phyloP scores from a whole-genome alignment of 2,888 invertebrate species.

The Emmelina monodactyla region DNA sequence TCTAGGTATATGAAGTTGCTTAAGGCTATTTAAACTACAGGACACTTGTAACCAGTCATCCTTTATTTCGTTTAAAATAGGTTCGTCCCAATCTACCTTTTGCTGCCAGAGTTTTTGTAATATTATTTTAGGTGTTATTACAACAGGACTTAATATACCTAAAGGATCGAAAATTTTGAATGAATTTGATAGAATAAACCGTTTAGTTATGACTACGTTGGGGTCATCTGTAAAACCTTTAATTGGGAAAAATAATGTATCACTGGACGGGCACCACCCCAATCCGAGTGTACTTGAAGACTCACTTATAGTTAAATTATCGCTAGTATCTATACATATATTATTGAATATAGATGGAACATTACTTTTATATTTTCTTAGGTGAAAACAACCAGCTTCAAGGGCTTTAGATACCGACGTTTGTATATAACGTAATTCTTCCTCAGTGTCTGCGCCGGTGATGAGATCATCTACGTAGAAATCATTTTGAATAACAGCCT shows the following conservation, averaged over 20 bases:
- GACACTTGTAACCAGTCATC: conserved; percentile 15
- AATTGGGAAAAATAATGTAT: conserved; percentile 7
- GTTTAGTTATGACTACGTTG: conserved; percentile 5
- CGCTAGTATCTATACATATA: background rate
- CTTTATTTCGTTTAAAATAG: conserved; percentile 14
- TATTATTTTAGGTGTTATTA: conserved; percentile 13
- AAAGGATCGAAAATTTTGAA: conserved; percentile 12
- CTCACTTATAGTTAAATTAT: conserved; percentile 15
- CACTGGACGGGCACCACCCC: conserved; percentile 15
- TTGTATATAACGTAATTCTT: conserved; percentile 6
- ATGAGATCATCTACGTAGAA: conserved; percentile 19
- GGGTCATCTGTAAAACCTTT: background rate
- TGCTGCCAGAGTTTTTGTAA: conserved; percentile 15
- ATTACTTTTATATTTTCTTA: conserved; percentile 16
- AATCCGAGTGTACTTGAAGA: conserved; percentile 18
- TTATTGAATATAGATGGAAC: conserved; percentile 2
- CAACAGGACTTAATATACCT: conserved; percentile 7
- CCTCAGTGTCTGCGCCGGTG: conserved; percentile 12
- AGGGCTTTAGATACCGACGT: conserved; percentile 8
- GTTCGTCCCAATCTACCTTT: conserved; percentile 19
- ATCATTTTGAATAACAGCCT: conserved; percentile 18
- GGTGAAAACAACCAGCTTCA: conserved; percentile 12
- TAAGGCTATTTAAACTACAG: conserved; percentile 7
- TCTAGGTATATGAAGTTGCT: conserved; percentile 15
- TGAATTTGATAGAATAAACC: conserved; percentile 9